Evolutionary conservation across 2,888 invertebrate species (phyloP), one percentile per base, ranked within the genome.

Genomic region (Eupithecia exiguata): DNA sequence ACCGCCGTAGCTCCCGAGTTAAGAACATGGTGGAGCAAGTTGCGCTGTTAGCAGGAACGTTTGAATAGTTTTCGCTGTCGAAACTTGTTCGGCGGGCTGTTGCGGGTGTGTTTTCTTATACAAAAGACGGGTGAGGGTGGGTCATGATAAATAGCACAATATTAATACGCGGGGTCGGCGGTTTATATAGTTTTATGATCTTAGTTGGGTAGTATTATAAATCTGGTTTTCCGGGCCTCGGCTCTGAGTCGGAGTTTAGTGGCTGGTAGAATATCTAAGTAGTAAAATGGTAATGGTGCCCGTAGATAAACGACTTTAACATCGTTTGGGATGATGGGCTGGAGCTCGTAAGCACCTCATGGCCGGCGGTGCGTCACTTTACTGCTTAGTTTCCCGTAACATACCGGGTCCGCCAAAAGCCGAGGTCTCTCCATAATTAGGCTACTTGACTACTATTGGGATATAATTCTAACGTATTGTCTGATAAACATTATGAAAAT

Each of bases 101-200:
- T 89, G 83, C 88, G 89, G 89, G 91, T 86, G 89, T 88, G 86
- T 91, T 80, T 94, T 94, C 94, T 94, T 94, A 93, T 88, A 94
- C 92, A 93, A 93, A 92, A 92, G 92, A 92, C 85, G 91, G 88
- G 89, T 86, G 84, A 77, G 80, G 87, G 89, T 84, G 89, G 91
- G 89, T 87, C 87, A 89, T 93, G 94, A 94, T 94, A 93, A 93
- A 94, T 93, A 91, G 89, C 87, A 87, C 89, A 89, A 89, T 93
- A 92, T 93, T 92, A 92, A 93, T 93, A 91, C 91, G 18, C 83
- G 87, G 90, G 91, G 88, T 86, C 86, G 87, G 86, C 88, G 68
- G 88, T 88, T 87, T 89, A 89, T 93, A 92, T 91, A 93, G 93
- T 94, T 94, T 94, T 94, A 94, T 93, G 93, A 93, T 94, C 94